Conservation (phyloP, 1,140 invertebrate species). For the Drosophila mauritiana region DNA sequence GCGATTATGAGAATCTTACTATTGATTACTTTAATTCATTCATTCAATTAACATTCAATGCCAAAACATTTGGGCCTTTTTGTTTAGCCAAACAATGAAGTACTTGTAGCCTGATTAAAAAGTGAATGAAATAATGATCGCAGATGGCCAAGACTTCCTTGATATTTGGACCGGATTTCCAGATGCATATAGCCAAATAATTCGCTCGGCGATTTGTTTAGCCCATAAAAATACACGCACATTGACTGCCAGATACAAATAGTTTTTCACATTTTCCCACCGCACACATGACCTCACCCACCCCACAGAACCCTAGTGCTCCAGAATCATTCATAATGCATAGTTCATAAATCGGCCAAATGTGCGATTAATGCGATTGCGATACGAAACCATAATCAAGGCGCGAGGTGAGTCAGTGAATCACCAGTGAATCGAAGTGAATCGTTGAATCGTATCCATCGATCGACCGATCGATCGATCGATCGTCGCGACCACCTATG, state of each 20-base stretch:
- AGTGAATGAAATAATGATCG: too few relatives aligned
- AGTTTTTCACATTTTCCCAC: conserved; percentile 28
- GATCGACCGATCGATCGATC: neutral
- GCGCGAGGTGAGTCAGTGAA: conserved; percentile 29
- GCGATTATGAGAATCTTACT: too few relatives aligned
- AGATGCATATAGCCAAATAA: conserved; percentile 22
- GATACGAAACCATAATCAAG: conserved; percentile 52
- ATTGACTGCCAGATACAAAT: conserved; percentile 53
- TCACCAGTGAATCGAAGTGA: conserved; percentile 31
- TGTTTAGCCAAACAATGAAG: neutral
- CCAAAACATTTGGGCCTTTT: too few relatives aligned
- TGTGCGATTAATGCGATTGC: conserved; percentile 44
- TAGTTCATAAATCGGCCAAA: conserved; percentile 37
- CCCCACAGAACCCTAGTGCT: neutral
- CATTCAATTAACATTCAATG: too few relatives aligned
- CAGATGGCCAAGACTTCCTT: conserved; percentile 3
- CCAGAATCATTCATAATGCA: conserved; percentile 13
- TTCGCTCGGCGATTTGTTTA: conserved; percentile 40
- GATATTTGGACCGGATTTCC: conserved; percentile 42
- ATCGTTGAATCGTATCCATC: conserved; percentile 42
- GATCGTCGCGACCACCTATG: conserved; percentile 63
- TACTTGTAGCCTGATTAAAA: neutral
- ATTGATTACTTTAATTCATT: too few relatives aligned
- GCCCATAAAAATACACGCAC: conserved; percentile 52
- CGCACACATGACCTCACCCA: conserved; percentile 32